Base-by-base conservation (phyloP, 2,888 invertebrate species). In the Osmoderma eremita region DNA sequence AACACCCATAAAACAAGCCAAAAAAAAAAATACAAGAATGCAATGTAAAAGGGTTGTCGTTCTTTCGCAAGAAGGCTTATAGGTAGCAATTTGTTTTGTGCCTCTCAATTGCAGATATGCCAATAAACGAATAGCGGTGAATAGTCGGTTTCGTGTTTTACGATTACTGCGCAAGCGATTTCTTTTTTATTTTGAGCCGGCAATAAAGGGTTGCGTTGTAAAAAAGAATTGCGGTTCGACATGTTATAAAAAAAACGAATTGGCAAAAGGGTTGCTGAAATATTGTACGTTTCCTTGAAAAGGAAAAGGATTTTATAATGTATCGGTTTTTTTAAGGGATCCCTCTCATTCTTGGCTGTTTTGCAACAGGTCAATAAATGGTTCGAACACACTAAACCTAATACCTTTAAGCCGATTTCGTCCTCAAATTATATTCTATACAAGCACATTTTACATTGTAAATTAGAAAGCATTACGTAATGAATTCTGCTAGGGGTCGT, bases 191-290 rank as follows among this genome's bases (percentile, higher is more conserved):
- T 39, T 39, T 39, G n/a, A 1, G 10, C 4, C 10, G 8, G 48
- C 20, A 48, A 18, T 48, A 20, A 17, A 48, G 12, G 39, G 39
- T 39, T 39, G 15, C n/a, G 41, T 15, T 6, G 41, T 41, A 41
- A 41, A 41, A 48, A 48, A 48, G 22, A 10, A 18, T 48, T 48
- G 48, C 48, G 48, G 48, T 48, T 20, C 48, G 4, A 12, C 22
- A 20, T 48, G 22, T 13, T 17, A 17, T 20, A 48, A 48, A 15
- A n/a, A 41, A 2, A 15, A 41, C 12, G 20, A 48, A 48, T 48
- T 48, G 20, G 48, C 48, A 48, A 48, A 48, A 48, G 48, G 48
- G 48, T 48, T 48, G 22, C 20, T 48, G 48, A 48, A 48, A 45
- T 8, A 8, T 39, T n/a, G 13, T 39, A 8, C 13, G 13, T 39